Evolutionary conservation across 2,888 invertebrate genomes (phyloP).

Genomic region (Stenotaenia linearis): DNA sequence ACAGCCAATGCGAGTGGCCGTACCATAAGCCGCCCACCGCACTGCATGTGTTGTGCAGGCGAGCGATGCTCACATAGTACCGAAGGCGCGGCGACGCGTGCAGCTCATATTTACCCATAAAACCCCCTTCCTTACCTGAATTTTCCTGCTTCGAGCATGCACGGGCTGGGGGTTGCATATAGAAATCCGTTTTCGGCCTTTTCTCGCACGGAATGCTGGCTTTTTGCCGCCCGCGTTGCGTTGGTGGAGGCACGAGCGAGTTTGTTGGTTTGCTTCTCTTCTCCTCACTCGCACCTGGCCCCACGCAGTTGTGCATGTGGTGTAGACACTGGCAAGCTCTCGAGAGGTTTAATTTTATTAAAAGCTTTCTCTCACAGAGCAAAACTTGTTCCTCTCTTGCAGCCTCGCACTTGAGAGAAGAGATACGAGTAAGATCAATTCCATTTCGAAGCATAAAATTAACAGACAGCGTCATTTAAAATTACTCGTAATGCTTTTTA

Average conservation of each 20-base stretch:
- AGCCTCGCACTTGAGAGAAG: neutral
- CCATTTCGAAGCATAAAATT: slow-evolving; percentile 30
- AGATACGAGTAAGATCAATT: slow-evolving; percentile 28
- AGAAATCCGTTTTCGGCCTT: neutral
- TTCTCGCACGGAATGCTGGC: too few species aligned
- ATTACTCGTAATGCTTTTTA: slow-evolving; percentile 32
- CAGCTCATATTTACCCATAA: too few species aligned
- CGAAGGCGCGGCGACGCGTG: neutral
- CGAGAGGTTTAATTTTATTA: slow-evolving; percentile 33
- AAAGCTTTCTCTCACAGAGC: slow-evolving; percentile 31
- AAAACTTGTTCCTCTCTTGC: slow-evolving; percentile 8
- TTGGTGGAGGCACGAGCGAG: neutral
- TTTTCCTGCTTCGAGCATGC: neutral
- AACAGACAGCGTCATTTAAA: slow-evolving; percentile 34
- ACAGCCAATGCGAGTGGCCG: neutral
- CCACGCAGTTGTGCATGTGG: neutral
- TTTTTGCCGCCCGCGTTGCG: neutral
- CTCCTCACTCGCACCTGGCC: neutral
- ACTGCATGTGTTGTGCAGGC: neutral
- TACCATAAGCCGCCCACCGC: neutral
- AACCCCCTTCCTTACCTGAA: too few species aligned
- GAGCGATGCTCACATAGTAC: neutral
- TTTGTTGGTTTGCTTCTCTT: neutral
- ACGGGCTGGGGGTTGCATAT: neutral
- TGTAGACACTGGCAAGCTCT: neutral